These are phyloP conservation scores for Himalopsyche kuldschensis DNA, from an alignment of 2,888 invertebrate genomes.

Conservation along the genomic window DNA sequence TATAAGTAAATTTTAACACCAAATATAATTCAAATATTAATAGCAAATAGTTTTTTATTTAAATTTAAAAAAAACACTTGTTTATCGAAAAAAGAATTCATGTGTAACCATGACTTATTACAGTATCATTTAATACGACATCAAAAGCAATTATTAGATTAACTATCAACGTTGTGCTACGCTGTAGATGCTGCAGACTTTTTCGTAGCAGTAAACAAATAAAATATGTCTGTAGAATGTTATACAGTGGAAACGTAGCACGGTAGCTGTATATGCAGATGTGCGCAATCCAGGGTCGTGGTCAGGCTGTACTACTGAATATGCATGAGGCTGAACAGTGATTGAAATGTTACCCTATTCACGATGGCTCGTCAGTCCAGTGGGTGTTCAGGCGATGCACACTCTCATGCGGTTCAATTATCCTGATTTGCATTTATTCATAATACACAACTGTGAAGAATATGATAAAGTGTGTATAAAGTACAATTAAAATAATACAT, in stretches of 20 bases:
- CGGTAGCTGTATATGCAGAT: neutral
- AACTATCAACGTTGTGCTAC: neutral
- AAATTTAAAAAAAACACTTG: no score
- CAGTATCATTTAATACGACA: no score
- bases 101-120: no score
- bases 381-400: neutral
- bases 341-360: conserved; percentile 22
- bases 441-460: neutral
- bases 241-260: neutral
- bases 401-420: conserved; percentile 28
- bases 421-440: neutral
- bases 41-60: no score
- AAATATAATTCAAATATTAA: no score
- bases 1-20: no score
- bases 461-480: no score
- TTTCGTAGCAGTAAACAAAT: neutral
- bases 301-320: conserved; percentile 18
- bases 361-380: neutral
- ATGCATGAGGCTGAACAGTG: conserved; percentile 20
- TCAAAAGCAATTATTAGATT: no score
- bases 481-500: no score
- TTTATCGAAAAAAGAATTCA: no score
- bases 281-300: conserved; percentile 12
- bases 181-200: neutral
- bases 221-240: neutral